Evolutionary conservation across 92 coral and sea anemone species (phyloP).

Genomic region (Pocillopora meandrina): DNA sequence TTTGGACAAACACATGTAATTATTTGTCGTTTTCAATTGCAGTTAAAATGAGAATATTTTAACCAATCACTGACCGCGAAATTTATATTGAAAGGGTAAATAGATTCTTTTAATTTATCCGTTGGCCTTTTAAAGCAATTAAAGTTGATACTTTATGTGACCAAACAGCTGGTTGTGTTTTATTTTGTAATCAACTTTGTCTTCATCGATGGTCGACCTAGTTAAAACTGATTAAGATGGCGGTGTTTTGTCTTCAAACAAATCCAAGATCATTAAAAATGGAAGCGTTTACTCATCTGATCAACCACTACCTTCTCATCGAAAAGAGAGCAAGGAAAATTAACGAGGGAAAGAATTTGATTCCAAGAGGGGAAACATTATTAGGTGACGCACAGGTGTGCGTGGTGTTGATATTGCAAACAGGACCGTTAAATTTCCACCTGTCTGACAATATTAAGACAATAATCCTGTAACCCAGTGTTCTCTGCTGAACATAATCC

Average conservation of each 20-base stretch:
- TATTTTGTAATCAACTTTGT: background rate
- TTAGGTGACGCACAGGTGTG: background rate
- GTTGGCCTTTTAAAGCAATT: background rate
- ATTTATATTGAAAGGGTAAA: background rate
- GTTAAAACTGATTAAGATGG: no score
- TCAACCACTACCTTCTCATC: no score
- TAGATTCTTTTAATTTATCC: background rate
- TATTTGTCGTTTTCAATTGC: background rate
- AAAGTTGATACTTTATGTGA: background rate
- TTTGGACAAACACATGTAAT: background rate
- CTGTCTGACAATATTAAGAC: background rate
- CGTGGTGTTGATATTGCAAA: background rate
- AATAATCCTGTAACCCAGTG: background rate
- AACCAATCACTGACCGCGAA: background rate
- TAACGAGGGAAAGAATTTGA: no score
- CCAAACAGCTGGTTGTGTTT: background rate
- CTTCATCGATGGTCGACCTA: background rate
- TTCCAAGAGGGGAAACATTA: no score
- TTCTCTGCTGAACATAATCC: background rate
- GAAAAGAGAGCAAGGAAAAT: no score
- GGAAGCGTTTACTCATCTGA: no score
- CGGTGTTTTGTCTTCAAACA: no score
- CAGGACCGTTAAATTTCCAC: background rate
- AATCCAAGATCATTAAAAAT: no score
- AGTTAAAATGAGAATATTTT: background rate